phyloP scores from a whole-genome alignment of 2,797 vertebrate genomes.

The Prionace glauca region DNA sequence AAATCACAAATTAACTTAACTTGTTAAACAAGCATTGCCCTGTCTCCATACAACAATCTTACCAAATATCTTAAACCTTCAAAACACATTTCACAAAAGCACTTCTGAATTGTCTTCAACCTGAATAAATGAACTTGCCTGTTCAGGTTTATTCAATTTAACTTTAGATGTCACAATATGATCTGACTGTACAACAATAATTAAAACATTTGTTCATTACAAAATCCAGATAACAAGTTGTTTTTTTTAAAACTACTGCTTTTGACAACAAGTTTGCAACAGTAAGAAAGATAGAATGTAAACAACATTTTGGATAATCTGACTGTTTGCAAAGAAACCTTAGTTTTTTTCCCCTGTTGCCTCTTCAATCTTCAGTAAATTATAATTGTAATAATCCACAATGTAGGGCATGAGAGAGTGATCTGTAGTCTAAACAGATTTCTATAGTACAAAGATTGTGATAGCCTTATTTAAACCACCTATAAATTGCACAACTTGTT shows the following conservation, averaged over 20 bases:
- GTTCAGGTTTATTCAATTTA: background rate
- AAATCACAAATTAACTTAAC: slow-evolving; percentile 29
- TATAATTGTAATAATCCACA: background rate
- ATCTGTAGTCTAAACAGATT: background rate
- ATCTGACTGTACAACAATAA: background rate
- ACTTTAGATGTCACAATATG: background rate
- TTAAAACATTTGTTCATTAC: background rate
- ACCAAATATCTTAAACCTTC: background rate
- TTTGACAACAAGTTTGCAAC: background rate
- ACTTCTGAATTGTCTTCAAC: background rate
- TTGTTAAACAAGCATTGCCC: background rate
- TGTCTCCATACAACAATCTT: background rate
- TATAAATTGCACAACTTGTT: slow-evolving; percentile 2
- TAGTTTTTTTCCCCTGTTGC: background rate
- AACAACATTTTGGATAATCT: background rate
- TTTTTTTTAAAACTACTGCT: background rate
- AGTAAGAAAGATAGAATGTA: background rate
- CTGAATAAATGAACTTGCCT: background rate
- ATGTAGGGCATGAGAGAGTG: background rate
- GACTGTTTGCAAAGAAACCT: background rate
- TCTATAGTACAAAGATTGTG: background rate
- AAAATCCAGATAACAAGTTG: background rate
- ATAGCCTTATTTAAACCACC: background rate
- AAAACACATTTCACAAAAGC: background rate
- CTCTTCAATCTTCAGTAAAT: background rate